Evolutionary conservation across 1,140 invertebrate genomes (phyloP), one percentile per base, ranked within the genome.

Genomic region (Tetragnatha versicolor): DNA sequence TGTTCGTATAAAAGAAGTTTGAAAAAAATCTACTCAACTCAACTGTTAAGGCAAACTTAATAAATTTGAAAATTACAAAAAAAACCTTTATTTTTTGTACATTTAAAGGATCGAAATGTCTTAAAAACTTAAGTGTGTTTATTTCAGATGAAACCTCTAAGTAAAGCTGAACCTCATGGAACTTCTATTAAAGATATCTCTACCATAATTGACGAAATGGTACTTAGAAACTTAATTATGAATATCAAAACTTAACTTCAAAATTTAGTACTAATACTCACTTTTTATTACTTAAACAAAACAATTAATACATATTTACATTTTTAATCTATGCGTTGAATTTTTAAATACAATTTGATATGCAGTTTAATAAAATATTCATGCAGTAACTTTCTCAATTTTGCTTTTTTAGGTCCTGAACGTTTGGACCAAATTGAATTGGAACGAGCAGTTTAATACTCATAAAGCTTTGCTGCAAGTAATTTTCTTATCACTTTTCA

Each of bases 381-480:
- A 47, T 47, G 20, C n/a, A n/a, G 20, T 17, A 17, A 47, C 42
- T 47, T 3, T 47, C 20, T 47, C 20, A n/a, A 20, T 58, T 72
- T 47, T 17, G 49, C 1, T 37, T 20, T 51, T 69, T 33, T 69
- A 79, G 76, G 61, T 79, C 6, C 7, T 68, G 27, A 65, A 60
- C 60, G 65, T 79, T 1, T 79, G 76, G 76, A 68, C 53, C 17
- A 68, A 69, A n/a, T 39, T 79, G 4, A 47, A 33, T 10, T 79
- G 76, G 76, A 39, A 79, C 2, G 63, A 79, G 9, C 76, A 79
- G 27, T 69, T 79, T 60, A 69, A 69, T 27, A 79, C 76, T 25
- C 76, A 79, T 58, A 33, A 47, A 25, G 53, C 65, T 60, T 79
- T 79, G 39, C 39, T 60, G 17, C 35, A 79, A 25, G 76, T 79